Evolutionary conservation across 2,888 invertebrate species (phyloP).

Genomic region (Sminthurinus aureus): DNA sequence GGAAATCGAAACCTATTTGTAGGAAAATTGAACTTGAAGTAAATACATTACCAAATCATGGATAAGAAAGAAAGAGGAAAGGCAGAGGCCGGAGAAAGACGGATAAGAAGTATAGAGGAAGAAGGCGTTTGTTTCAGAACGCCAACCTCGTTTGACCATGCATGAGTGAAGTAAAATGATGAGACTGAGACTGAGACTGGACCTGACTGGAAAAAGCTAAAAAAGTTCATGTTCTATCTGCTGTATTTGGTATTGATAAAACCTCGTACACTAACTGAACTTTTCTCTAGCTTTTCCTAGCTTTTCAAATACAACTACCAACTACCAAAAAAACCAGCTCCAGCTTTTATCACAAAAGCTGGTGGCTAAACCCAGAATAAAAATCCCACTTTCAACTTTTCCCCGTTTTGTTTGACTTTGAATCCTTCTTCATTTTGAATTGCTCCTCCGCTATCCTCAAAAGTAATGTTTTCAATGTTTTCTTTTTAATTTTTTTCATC

Average conservation of each 20-base stretch:
- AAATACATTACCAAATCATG: slow-evolving; percentile 39
- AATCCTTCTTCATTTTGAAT: no score
- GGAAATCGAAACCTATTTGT: slow-evolving; percentile 40
- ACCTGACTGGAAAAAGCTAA: slow-evolving; percentile 37
- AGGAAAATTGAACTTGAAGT: slow-evolving; percentile 40
- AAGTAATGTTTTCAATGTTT: slow-evolving; percentile 7
- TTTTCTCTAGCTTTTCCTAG: no score
- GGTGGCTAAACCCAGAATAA: slow-evolving; percentile 13
- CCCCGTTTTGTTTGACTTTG: not conserved
- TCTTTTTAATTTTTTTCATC: slow-evolving; percentile 11
- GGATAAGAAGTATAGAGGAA: not conserved
- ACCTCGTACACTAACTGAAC: slow-evolving; percentile 2
- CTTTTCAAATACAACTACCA: slow-evolving; percentile 31
- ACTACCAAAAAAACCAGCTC: slow-evolving; percentile 30
- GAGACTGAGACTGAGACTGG: slow-evolving; percentile 30
- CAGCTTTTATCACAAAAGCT: slow-evolving; percentile 30
- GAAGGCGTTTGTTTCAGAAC: slow-evolving; percentile 32
- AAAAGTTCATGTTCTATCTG: no score
- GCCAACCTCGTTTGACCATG: slow-evolving; percentile 37
- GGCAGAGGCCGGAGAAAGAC: no score
- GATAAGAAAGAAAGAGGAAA: slow-evolving; percentile 26
- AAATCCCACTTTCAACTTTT: slow-evolving; percentile 23
- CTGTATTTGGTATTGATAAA: slow-evolving; percentile 38
- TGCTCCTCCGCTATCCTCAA: not conserved
- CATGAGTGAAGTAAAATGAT: slow-evolving; percentile 41